Base-by-base conservation (phyloP, 2,888 invertebrate genomes). In the Dione juno region DNA sequence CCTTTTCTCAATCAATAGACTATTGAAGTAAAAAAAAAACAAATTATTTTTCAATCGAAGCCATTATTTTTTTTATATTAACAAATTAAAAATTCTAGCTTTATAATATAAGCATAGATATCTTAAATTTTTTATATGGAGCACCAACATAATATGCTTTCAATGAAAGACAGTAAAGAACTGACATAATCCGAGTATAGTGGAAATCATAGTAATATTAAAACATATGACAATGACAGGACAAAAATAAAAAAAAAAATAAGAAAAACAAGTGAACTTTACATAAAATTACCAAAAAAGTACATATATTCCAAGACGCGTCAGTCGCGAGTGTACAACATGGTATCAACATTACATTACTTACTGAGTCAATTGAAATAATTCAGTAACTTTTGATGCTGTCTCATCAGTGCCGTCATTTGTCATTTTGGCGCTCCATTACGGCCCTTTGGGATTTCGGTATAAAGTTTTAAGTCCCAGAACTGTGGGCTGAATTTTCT, bases 381-480 rank as follows among this genome's bases (percentile, higher is more conserved):
- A 71, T 64, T 71, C 58, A 65, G 67, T 67, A 71, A 71, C 67
- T 71, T 70, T 70, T 69, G 65, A 69, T 45, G 69, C 54, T 69
- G 69, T 57, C 69, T 64, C 69, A 69, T 69, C 61, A 70, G 52
- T 16, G 59, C 63, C 57, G 53, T 64, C 71, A 64, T 71, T 71
- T 66, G 63, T 63, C 67, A 64, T 71, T 64, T 64, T 52, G 63
- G 63, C 71, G 70, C 59, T 67, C 63, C 57, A 70, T 70, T 66
- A 70, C 68, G 45, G 61, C 61, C 63, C 61, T 68, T 45, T 41
- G 68, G 63, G 61, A 63, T 68, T 59, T 37, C 59, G 13, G 61
- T 61, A 63, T 43, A 68, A 68, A 68, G 63, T 68, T 68, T 63
- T 61, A 61, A 68, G 61, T 63, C 68, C 68, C 53, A 52, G 50